Evolutionary conservation across 2,797 vertebrate species (phyloP), one percentile per base, ranked within the genome.

Genomic region (Phoxinus dragarum): DNA sequence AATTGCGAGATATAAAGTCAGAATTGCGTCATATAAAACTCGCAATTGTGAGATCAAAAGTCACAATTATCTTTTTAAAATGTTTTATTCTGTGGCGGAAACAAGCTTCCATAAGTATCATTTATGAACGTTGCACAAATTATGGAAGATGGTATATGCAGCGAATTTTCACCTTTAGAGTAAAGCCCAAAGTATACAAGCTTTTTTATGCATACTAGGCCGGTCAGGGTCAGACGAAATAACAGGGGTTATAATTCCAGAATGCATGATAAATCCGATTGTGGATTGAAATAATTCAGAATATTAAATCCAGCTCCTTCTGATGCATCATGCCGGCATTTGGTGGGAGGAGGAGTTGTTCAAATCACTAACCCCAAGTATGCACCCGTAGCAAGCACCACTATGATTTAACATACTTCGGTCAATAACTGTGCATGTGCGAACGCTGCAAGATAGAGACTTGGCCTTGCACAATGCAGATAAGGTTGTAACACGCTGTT

Each of bases 391-490:
- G 11, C 38, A 61, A 69, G 52, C 54, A 38, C 52, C 67, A n/a
- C 52, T 79, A 61, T 56, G 75, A 84, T 59, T 56, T 84, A 76
- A 19, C 61, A 76, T 67, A 17, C 59, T 64, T 82, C 3, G 5
- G 59, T 84, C 82, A 78, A 56, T 42, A 14, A 68, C 49, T 23
- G 61, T 59, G 66, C 52, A 59, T 34, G 67, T 72, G 83, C 42
- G 23, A 59, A 75, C 2, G 1, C 56, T 27, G 12, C 40, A 59
- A 27, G 8, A 66, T 19, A 34, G 54, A 54, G 82, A 77, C 36
- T 78, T 71, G 66, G 49, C 52, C 64, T 84, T 78, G 47, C 49
- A 23, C 83, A 78, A n/a, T 27, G 52, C 52, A 72, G 74, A 84
- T 78, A 86, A 68, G 49, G 8, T 47, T 59, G 8, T 52, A 66